Evolutionary conservation across 1,140 invertebrate genomes (phyloP).

Genomic region (Cherax destructor): DNA sequence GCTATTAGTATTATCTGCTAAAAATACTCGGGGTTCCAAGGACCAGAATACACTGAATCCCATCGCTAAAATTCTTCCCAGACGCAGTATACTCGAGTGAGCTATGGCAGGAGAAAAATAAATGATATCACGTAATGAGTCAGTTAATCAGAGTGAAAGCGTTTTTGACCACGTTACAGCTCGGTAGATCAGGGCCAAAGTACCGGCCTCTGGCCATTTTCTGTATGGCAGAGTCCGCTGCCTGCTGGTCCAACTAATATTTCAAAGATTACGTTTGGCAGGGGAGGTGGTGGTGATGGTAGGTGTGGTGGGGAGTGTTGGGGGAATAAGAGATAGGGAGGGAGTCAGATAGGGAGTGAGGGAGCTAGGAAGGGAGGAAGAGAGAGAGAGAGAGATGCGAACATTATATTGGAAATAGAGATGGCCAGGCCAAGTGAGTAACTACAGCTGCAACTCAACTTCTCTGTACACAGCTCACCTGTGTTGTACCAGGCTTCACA

Average conservation of each 20-base stretch:
- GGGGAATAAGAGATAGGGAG: not conserved
- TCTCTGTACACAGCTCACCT: not conserved
- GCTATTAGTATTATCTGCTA: too few species aligned
- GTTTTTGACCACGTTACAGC: not conserved
- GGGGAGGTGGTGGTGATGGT: too few species aligned
- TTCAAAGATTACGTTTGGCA: too few species aligned
- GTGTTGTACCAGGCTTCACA: too few species aligned
- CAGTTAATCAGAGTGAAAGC: not conserved
- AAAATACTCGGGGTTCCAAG: too few species aligned
- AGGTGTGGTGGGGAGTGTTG: too few species aligned
- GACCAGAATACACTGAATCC: too few species aligned
- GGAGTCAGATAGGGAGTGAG: not conserved
- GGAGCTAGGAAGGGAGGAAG: not conserved
- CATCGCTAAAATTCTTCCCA: too few species aligned
- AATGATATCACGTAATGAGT: not conserved
- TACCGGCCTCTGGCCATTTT: not conserved
- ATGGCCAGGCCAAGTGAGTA: constrained; percentile 14
- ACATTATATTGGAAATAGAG: not conserved
- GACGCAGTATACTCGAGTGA: too few species aligned
- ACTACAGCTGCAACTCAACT: not conserved
- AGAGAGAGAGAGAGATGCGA: not conserved
- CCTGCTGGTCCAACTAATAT: too few species aligned
- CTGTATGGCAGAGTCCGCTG: too few species aligned
- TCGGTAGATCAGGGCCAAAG: not conserved
- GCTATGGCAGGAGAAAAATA: too few species aligned